These are phyloP conservation scores for Chydorus sphaericus DNA, from an alignment of 2,888 invertebrate species.

Conservation along the genomic window DNA sequence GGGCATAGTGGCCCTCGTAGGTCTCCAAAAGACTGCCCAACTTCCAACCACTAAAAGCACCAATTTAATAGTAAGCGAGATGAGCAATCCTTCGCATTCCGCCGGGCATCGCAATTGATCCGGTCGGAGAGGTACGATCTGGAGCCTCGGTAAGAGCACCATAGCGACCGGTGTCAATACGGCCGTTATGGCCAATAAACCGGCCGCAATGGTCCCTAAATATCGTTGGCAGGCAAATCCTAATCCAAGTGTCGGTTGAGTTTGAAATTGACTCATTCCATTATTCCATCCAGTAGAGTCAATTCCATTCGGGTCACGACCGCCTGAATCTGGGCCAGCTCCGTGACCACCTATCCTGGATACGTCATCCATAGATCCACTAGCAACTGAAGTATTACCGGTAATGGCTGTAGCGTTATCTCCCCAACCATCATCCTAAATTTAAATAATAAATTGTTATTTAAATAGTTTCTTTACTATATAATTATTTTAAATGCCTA, in stretches of 20 bases:
- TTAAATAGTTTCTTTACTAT: too few relatives aligned
- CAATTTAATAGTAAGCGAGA: constrained; percentile 81
- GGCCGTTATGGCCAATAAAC: constrained; percentile 62
- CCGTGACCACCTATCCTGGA: constrained; percentile 25
- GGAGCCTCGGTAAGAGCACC: constrained; percentile 84
- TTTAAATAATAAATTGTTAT: too few relatives aligned
- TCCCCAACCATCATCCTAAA: constrained; percentile 99
- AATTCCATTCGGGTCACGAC: constrained; percentile 18
- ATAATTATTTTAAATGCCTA: too few relatives aligned
- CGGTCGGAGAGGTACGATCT: constrained; percentile 14
- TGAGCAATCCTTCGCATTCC: constrained; percentile 83
- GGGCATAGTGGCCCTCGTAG: constrained; percentile 73
- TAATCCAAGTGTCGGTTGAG: constrained; percentile 18
- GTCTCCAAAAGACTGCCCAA: constrained; percentile 81
- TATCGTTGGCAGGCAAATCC: constrained; percentile 52
- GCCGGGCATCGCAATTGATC: constrained; percentile 61
- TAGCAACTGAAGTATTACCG: constrained; percentile 90
- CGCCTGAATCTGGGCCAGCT: constrained; percentile 18
- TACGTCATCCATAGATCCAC: constrained; percentile 76
- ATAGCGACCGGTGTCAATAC: constrained; percentile 87
- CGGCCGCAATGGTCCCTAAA: constrained; percentile 62
- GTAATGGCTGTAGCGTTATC: constrained; percentile 95
- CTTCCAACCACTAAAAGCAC: constrained; percentile 74
- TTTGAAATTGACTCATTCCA: background rate
- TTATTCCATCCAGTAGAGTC: constrained; percentile 8